Conservation (phyloP, 2,888 invertebrate species). For the Dorcus hopei region DNA sequence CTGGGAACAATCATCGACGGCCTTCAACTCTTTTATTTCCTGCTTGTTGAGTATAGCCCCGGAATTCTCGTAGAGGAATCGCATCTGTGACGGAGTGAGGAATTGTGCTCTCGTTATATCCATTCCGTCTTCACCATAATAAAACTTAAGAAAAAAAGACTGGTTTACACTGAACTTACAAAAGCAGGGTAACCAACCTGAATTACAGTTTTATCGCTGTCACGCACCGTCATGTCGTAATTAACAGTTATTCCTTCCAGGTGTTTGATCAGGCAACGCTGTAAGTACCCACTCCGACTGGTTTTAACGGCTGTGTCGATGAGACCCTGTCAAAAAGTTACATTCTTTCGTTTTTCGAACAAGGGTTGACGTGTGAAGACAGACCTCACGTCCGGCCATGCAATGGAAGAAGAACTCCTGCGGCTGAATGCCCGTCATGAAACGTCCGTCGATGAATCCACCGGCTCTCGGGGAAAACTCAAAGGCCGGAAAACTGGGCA, state of each 20-base stretch:
- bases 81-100: slow-evolving; percentile 69
- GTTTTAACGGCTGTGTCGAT: slow-evolving; percentile 99
- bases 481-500: slow-evolving; percentile 89
- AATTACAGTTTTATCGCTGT: slow-evolving; percentile 88
- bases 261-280: slow-evolving; percentile 96
- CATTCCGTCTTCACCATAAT: slow-evolving; percentile 91
- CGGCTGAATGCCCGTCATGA: slow-evolving; percentile 97
- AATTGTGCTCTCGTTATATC: slow-evolving; percentile 88
- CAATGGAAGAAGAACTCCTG: slow-evolving; percentile 99
- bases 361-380: slow-evolving; percentile 13
- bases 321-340: slow-evolving; percentile 64
- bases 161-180: background rate
- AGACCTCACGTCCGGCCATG: slow-evolving; percentile 97
- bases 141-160: slow-evolving; percentile 55
- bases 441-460: slow-evolving; percentile 94
- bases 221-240: slow-evolving; percentile 94
- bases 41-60: slow-evolving; percentile 61
- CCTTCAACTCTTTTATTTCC: slow-evolving; percentile 57
- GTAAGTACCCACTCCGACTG: slow-evolving; percentile 95
- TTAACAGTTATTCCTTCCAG: slow-evolving; percentile 90
- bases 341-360: background rate
- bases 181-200: slow-evolving; percentile 56
- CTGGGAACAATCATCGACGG: slow-evolving; percentile 52
- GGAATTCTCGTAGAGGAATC: slow-evolving; percentile 80
- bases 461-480: slow-evolving; percentile 90